Base-by-base conservation (phyloP, 92 coral and sea anemone species). In the Virgularia gustaviana region DNA sequence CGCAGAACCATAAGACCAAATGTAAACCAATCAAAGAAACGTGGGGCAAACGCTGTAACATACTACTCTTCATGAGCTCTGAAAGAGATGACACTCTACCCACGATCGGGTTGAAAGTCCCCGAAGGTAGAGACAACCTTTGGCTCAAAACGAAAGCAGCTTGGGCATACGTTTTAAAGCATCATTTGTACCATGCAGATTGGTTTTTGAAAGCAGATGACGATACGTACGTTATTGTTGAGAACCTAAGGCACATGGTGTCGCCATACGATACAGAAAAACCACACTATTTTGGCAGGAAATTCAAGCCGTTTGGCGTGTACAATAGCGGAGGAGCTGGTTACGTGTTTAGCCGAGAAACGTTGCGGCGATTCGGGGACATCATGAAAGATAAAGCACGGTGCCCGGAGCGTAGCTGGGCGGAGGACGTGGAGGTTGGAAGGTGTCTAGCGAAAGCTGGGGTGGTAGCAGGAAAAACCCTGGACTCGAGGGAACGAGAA, bases 311-410 rank as follows among this genome's bases (percentile, higher is more conserved):
- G 8, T 88, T 81, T 63, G 90, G 89, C 2, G 88, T 85, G 2
- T 90, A 90, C 65, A 81, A 87, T 71, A 90, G 95, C 35, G 97
- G 97, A 0, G 97, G 97, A 0, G 97, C 97, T 28, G 97, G 97
- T 3, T 90, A 90, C 38, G 88, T 90, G 15, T 90, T 90, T 39
- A 90, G 97, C 63, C 85, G 80, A 39, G 90, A 88, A 67, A 79
- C 95, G 1, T 62, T 90, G 15, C 83, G 89, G 28, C 78, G 87
- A 39, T 90, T 90, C 63, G 89, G 79, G 47, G 79, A 80, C 39
- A 77, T 87, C 11, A 77, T 90, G 0, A 71, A 84, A n/a, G 88
- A 90, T 35, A 78, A 87, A 0, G 47, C 78, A 36, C 77, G 73
- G 8, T 90, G 97, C 36, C 49, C 95, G 9, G n/a, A 62, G 54